These are phyloP conservation scores for Spisula subtruncata DNA, from an alignment of 2,888 invertebrate species.

Conservation along the genomic window DNA sequence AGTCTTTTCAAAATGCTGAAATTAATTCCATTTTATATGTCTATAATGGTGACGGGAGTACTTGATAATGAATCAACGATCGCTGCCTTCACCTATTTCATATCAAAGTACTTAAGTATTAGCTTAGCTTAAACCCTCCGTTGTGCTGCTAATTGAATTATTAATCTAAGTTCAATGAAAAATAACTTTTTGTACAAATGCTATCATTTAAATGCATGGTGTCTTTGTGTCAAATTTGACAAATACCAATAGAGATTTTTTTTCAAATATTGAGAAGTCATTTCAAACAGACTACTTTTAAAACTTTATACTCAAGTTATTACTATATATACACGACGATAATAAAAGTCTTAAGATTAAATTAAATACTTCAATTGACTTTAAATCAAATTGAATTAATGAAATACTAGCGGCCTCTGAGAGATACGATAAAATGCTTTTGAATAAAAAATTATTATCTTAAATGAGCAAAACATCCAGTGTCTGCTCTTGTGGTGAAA, in stretches of 20 bases:
- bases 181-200: conserved; percentile 31
- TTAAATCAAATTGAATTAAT: conserved; percentile 45
- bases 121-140: conserved; percentile 18
- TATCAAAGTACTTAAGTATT: conserved; percentile 32
- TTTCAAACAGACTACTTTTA: conserved; percentile 8
- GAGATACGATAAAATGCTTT: background rate
- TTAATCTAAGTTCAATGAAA: conserved; percentile 38
- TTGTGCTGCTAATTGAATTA: conserved; percentile 47
- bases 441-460: background rate
- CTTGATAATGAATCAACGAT: background rate
- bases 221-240: conserved; percentile 4
- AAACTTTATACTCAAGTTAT: conserved; percentile 16
- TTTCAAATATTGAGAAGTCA: conserved; percentile 33
- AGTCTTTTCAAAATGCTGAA: conserved; percentile 44
- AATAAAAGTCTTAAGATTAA: conserved; percentile 28
- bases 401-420: conserved; percentile 8
- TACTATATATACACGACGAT: background rate
- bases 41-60: conserved; percentile 44
- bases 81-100: conserved; percentile 15
- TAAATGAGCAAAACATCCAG: background rate
- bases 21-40: conserved; percentile 33
- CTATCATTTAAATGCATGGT: conserved; percentile 25
- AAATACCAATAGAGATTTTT: conserved; percentile 8
- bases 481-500: background rate
- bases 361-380: conserved; percentile 53